Base-by-base conservation (phyloP, 2,797 vertebrate species). In the Glossophaga mutica region DNA sequence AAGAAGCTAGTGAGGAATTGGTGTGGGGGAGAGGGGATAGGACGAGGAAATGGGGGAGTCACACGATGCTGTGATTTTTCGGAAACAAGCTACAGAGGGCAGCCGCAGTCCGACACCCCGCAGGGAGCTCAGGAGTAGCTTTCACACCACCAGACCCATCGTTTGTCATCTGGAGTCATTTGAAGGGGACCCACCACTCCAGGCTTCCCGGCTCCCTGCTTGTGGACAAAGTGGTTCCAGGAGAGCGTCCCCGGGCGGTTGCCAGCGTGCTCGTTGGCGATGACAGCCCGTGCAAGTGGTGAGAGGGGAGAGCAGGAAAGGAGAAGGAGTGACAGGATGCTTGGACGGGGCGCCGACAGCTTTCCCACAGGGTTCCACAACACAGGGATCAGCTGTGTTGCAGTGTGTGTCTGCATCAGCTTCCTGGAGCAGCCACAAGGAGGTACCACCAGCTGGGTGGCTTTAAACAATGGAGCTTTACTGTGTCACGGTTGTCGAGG, bases 151-250 rank as follows among this genome's bases (percentile, higher is more conserved):
- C 12, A 29, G 67, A 32, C 39, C 1, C 12, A 1, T 7, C 1
- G 19, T 14, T 15, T 29, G 4, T 52, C 5, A 3, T 37, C 22
- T 2, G 32, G 6, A 24, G 19, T 52, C 42, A 50, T 16, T 48
- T 21, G 5, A 52, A 1, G 2, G 12, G 37, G 6, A 7, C 12
- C 6, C 6, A 5, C 9, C 21, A 42, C 10, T 9, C 5, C 19
- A 42, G n/a, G 29, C 6, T 67, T n/a, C 44, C 19, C 11, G 52
- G 7, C 46, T 76, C 42, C 7, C 34, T 32, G 19, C 3, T 1
- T 59, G 29, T 12, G 44, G 81, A 48, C 11, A 19, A 21, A 24
- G 12, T 3, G 0, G 22, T 32, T 87, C 10, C 14, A 32, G 37
- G 42, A 46, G 71, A 73, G 14, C 42, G 39, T 44, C 24, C 42